Conservation (phyloP, 92 coral and sea anemone species). For the Epizoanthus fatuus region DNA sequence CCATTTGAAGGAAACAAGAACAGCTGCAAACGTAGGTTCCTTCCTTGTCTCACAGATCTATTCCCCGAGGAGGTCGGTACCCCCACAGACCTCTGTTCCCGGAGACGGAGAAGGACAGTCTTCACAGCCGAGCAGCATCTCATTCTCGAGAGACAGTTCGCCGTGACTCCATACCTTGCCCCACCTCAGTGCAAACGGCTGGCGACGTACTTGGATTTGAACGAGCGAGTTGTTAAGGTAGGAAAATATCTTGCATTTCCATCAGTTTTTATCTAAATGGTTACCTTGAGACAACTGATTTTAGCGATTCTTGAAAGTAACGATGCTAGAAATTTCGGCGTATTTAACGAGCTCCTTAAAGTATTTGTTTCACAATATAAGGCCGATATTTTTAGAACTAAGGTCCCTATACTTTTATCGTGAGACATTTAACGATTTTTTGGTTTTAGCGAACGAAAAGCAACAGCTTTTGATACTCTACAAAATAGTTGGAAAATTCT, state of each 20-base stretch:
- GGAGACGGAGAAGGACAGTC: background rate
- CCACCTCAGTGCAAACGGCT: background rate
- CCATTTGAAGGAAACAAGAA: background rate
- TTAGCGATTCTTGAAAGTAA: too few relatives aligned
- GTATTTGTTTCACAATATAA: too few relatives aligned
- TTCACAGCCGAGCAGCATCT: background rate
- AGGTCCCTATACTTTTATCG: too few relatives aligned
- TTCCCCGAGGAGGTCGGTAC: background rate
- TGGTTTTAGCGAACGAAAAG: too few relatives aligned
- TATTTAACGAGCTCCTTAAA: too few relatives aligned
- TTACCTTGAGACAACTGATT: too few relatives aligned
- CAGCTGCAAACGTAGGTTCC: background rate
- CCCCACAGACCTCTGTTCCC: background rate
- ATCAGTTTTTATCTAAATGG: too few relatives aligned
- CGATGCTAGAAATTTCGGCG: too few relatives aligned
- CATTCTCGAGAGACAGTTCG: background rate
- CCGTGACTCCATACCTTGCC: background rate
- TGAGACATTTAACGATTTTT: too few relatives aligned
- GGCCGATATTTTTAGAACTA: too few relatives aligned
- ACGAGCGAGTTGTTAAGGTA: conserved; percentile 2
- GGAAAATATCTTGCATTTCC: background rate
- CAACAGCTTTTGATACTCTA: too few relatives aligned
- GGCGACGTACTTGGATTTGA: background rate
- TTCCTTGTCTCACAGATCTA: background rate
- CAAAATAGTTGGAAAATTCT: too few relatives aligned